Percentiles rank a stretch among this genome's conserved stretches.
phyloP scores from a whole-genome alignment of 2,113 vertebrate species.

The Zosterops hypoxanthus region DNA sequence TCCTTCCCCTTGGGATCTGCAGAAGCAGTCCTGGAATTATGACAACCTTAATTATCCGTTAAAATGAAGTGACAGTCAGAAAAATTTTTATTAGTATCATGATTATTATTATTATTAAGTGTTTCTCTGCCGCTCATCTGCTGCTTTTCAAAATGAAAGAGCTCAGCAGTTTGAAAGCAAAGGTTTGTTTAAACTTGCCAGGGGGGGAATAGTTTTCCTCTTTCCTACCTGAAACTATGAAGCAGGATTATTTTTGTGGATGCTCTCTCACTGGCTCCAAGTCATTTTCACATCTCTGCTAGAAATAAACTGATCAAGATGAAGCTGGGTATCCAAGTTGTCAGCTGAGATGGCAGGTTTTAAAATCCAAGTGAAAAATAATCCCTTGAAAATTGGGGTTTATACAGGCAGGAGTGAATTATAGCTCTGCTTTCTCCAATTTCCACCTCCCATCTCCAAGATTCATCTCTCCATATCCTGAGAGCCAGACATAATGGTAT shows the following conservation, averaged over 20 bases:
- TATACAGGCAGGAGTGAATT: conserved; percentile 38
- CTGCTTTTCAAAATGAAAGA: conserved; percentile 12
- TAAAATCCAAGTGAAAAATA: conserved; percentile 26
- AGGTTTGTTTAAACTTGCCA: conserved; percentile 7
- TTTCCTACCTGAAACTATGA: not conserved
- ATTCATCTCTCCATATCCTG: not conserved
- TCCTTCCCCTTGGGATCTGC: not conserved
- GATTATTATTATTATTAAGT: not conserved
- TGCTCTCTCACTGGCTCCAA: not conserved
- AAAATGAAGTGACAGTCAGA: not conserved
- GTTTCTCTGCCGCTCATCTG: not conserved
- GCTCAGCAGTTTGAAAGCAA: not conserved
- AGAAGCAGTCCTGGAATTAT: not conserved
- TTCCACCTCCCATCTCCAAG: not conserved
- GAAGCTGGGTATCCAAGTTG: not conserved
- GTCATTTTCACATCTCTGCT: not conserved
- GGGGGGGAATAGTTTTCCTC: not conserved
- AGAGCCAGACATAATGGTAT: not conserved
- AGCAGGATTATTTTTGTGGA: not conserved
- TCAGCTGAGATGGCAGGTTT: conserved; percentile 3
- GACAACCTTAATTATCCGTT: not conserved
- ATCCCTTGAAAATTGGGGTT: conserved; percentile 18
- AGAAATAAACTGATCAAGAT: conserved; percentile 32
- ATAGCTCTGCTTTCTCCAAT: not conserved
- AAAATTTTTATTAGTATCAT: not conserved